Evolutionary conservation across 2,113 vertebrate genomes (phyloP), one percentile per base, ranked within the genome.

Genomic region (Takifugu bimaculatus): DNA sequence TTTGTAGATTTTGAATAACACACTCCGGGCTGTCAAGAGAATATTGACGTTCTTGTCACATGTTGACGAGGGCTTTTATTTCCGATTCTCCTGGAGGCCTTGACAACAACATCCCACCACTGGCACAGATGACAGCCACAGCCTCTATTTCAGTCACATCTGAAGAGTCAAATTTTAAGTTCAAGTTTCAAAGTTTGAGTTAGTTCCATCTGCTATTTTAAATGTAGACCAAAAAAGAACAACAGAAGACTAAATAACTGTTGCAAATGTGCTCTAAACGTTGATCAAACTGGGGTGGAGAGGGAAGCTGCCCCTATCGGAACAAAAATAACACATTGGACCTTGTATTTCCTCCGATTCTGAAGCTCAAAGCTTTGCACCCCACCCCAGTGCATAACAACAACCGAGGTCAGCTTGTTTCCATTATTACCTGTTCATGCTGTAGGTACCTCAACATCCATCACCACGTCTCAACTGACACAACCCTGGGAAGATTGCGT

Each of bases 51-150:
- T 49, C 64, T 58, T 70, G 62, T 57, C 35, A 44, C 49, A 56
- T 25, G 39, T 62, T 66, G 66, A 60, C 0, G 47, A 28, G 29
- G 27, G 49, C 61, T 70, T 64, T 67, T 77, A 68, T 77, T 70
- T 54, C 65, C 68, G 58, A 53, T 57, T 70, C 57, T 61, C 44
- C 49, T 14, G 1, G 26, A 55, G 54, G 71, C 58, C 67, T 15
- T 15, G 26, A 4, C 26, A 53, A 60, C 52, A 71, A 60, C 62
- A 56, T 70, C 67, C 52, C 66, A 52, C 50, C 51, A 50, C 29
- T 50, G 44, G 51, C 51, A 44, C 9, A 54, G 50, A 35, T 66
- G 69, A 63, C 65, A 69, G 62, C 25, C 50, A 51, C 6, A n/a
- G 35, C 42, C 58, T 67, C 50, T 60, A 15, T 51, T 67, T 50